Evolutionary conservation across 2,113 vertebrate species (phyloP).

Genomic region (Ahaetulla prasina): DNA sequence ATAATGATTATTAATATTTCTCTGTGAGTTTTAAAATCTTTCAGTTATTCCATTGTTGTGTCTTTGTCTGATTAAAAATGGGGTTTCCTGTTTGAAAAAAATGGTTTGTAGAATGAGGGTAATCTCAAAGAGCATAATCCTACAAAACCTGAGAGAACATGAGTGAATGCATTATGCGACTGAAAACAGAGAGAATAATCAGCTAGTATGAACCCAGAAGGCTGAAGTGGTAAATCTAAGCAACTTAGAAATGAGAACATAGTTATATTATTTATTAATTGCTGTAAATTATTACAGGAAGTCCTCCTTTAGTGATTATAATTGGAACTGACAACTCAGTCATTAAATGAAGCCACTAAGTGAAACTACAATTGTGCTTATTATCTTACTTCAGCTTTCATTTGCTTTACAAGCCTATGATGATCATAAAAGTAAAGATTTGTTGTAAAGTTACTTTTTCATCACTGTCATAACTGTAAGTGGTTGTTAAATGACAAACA

Average conservation of each 20-base stretch:
- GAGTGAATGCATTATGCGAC: background rate
- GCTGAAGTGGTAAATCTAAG: background rate
- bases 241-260: background rate
- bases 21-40: constrained; percentile 11
- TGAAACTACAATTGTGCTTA: background rate
- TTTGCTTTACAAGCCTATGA: background rate
- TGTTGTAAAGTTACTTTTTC: background rate
- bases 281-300: background rate
- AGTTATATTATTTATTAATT: background rate
- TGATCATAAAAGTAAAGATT: background rate
- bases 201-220: constrained; percentile 5
- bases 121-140: background rate
- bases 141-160: background rate
- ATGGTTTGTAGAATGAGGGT: background rate
- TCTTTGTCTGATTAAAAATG: background rate
- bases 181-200: constrained; percentile 8
- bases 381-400: background rate
- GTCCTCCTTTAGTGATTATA: background rate
- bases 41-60: background rate
- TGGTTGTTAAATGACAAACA: background rate
- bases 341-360: background rate
- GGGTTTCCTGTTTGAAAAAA: background rate
- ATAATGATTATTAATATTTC: background rate
- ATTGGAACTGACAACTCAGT: background rate
- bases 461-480: background rate